A percentile compares a stretch with the other conserved stretches of the same genome.
These are phyloP conservation scores for Piscicola geometra DNA, from an alignment of 2,888 invertebrate genomes.

Conservation along the genomic window DNA sequence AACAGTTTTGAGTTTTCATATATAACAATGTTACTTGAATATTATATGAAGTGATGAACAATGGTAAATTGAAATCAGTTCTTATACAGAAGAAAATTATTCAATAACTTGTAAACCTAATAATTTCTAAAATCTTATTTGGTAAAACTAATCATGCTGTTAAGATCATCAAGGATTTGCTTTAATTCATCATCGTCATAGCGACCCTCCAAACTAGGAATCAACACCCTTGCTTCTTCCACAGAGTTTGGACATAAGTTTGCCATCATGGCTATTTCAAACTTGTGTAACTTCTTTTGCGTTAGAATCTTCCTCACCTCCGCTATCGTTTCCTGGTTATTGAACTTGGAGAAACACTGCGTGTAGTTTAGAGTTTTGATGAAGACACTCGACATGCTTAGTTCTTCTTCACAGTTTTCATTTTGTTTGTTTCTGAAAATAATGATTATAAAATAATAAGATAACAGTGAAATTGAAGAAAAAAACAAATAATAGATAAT, in stretches of 20 bases:
- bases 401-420: conserved; percentile 89
- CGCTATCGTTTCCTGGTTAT: conserved; percentile 94
- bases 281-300: conserved; percentile 86
- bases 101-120: no score
- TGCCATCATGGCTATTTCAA: conserved; percentile 91
- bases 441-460: not conserved
- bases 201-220: conserved; percentile 81
- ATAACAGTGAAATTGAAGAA: not conserved
- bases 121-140: no score
- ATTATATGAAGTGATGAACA: no score
- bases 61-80: no score
- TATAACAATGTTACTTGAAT: no score
- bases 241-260: conserved; percentile 98
- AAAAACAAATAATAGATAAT: no score
- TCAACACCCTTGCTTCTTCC: conserved; percentile 94
- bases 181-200: conserved; percentile 97
- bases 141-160: conserved; percentile 86
- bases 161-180: conserved; percentile 91
- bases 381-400: conserved; percentile 96
- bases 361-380: conserved; percentile 95
- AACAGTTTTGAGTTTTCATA: no score
- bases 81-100: no score
- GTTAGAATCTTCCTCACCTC: conserved; percentile 90
- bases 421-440: conserved; percentile 80
- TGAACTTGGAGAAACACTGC: conserved; percentile 90